Percentiles rank a stretch among this genome's conserved stretches.
Evolutionary conservation across 2,888 invertebrate genomes (phyloP).

Genomic region (Caenorhabditis sp.): DNA sequence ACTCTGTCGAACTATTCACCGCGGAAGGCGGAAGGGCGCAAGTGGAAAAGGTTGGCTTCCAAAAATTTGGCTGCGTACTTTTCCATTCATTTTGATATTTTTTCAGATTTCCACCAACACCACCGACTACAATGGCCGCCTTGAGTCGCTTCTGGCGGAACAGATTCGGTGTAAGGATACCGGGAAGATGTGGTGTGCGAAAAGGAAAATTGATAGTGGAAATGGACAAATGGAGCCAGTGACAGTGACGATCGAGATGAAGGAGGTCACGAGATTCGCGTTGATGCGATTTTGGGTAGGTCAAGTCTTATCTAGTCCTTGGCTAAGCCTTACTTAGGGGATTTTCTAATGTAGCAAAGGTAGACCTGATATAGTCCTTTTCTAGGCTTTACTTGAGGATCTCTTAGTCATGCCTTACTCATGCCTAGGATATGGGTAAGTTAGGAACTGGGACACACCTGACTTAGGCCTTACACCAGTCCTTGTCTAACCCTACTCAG

Average conservation of each 20-base stretch:
- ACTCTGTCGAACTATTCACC: slow-evolving; percentile 79
- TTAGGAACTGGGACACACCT: no score
- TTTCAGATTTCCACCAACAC: slow-evolving; percentile 61
- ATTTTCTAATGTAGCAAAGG: no score
- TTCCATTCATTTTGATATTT: no score
- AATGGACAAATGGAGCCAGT: slow-evolving; percentile 5
- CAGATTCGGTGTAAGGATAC: slow-evolving; percentile 40
- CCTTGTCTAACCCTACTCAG: no score
- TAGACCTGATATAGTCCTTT: no score
- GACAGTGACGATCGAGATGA: slow-evolving; percentile 18
- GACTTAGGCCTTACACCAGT: no score
- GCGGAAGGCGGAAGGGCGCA: slow-evolving; percentile 71
- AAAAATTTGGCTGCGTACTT: no score
- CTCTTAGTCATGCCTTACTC: no score
- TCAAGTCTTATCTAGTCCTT: no score
- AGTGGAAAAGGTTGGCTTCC: slow-evolving; percentile 60
- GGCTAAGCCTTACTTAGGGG: no score
- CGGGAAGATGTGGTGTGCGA: slow-evolving; percentile 63
- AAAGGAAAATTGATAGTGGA: background rate
- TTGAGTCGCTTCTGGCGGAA: slow-evolving; percentile 63
- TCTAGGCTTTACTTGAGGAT: no score
- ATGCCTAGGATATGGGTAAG: no score
- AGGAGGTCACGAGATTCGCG: slow-evolving; percentile 63
- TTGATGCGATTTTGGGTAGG: slow-evolving; percentile 80
- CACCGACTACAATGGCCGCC: slow-evolving; percentile 40